These are phyloP conservation scores for Tetropium fuscum DNA, from an alignment of 2,888 invertebrate genomes.

Conservation along the genomic window DNA sequence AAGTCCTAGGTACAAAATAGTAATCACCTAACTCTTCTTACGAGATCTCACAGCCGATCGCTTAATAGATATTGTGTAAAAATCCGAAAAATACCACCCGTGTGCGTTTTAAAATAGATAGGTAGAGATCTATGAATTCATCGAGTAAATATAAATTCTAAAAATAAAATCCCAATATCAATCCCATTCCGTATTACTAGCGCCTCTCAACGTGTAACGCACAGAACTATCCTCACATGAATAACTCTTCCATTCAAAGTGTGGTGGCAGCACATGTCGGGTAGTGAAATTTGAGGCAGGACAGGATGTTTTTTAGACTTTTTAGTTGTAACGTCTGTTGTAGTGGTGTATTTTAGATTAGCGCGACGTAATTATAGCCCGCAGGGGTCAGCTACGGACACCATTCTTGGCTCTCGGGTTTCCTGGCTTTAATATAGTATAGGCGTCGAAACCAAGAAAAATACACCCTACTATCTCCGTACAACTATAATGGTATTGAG, in stretches of 20 bases:
- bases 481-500: no score
- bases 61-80: no score
- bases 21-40: no score
- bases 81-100: no score
- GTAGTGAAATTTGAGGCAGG: constrained; percentile 10
- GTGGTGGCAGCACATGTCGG: constrained; percentile 14
- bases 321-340: constrained; percentile 11
- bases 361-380: constrained; percentile 17
- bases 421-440: constrained; percentile 5
- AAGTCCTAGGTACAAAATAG: no score
- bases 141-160: neutral
- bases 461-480: neutral
- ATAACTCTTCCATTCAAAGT: neutral
- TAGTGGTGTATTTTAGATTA: constrained; percentile 18
- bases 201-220: constrained; percentile 13
- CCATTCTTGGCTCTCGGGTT: constrained; percentile 11
- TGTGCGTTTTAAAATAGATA: neutral
- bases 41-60: no score
- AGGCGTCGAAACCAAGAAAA: neutral
- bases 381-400: constrained; percentile 16
- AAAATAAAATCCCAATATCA: constrained; percentile 1
- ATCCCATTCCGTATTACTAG: constrained; percentile 3
- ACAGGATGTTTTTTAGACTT: constrained; percentile 4
- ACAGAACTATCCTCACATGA: constrained; percentile 11
- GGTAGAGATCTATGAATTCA: neutral